phyloP scores from a whole-genome alignment of 2,888 invertebrate species.

The Diarsia dahlii region DNA sequence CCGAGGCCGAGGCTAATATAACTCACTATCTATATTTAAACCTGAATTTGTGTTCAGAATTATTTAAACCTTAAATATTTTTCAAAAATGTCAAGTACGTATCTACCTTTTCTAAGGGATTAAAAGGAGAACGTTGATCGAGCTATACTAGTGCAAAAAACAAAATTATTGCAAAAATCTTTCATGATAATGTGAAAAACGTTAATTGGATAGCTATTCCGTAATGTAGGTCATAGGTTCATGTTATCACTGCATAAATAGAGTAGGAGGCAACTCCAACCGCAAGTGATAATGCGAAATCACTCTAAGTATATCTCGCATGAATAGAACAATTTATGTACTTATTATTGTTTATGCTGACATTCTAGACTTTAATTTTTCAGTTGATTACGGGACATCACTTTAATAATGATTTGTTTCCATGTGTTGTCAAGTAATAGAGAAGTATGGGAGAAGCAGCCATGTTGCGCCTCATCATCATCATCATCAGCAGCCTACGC shows the following conservation, averaged over 20 bases:
- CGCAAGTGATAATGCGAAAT: conserved; percentile 45
- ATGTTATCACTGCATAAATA: conserved; percentile 47
- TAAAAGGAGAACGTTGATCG: neutral
- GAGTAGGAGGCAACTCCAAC: conserved; percentile 26
- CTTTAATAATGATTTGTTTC: neutral
- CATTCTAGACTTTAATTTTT: conserved; percentile 20
- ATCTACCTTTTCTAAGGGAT: neutral
- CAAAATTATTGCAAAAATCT: neutral
- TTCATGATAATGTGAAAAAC: conserved; percentile 2
- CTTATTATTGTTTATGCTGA: conserved; percentile 26
- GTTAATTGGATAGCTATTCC: conserved; percentile 14
- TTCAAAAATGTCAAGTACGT: conserved; percentile 11
- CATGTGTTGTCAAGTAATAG: no score
- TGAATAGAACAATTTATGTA: conserved; percentile 45
- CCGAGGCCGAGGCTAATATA: conserved; percentile 81
- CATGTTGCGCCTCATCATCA: no score
- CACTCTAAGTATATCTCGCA: conserved; percentile 19
- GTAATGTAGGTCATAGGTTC: conserved; percentile 49
- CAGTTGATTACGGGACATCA: neutral
- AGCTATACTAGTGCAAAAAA: neutral
- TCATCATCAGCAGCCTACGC: no score
- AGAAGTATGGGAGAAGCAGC: no score
- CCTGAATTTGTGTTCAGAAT: conserved; percentile 50
- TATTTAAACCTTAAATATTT: conserved; percentile 37
- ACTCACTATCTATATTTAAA: conserved; percentile 70